Evolutionary conservation across 2,888 invertebrate species (phyloP).

Genomic region (Corythucha ciliata): DNA sequence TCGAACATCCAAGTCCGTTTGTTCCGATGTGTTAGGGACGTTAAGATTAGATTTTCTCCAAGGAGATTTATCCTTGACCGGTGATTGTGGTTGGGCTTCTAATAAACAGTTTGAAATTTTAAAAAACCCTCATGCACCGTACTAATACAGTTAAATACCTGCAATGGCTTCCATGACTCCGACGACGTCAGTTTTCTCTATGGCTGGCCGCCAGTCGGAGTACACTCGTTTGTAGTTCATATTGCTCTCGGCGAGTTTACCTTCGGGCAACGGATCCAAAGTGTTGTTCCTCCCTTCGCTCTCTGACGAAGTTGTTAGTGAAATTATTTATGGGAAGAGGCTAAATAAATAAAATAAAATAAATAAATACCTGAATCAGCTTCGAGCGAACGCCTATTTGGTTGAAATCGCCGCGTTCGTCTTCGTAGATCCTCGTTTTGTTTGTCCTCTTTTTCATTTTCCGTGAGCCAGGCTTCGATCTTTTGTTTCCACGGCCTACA

Average conservation of each 20-base stretch:
- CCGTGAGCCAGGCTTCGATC: slow-evolving; percentile 83
- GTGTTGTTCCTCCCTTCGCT: slow-evolving; percentile 61
- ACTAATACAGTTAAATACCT: slow-evolving; percentile 46
- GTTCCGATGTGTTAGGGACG: slow-evolving; percentile 53
- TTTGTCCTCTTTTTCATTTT: slow-evolving; percentile 72
- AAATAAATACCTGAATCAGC: slow-evolving; percentile 62
- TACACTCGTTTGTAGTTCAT: slow-evolving; percentile 52
- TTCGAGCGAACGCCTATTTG: slow-evolving; percentile 69
- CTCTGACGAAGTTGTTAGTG: slow-evolving; percentile 46
- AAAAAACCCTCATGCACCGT: background rate
- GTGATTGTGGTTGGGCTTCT: slow-evolving; percentile 64
- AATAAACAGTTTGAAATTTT: slow-evolving; percentile 32
- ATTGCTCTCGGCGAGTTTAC: slow-evolving; percentile 47
- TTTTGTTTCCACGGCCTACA: slow-evolving; percentile 76
- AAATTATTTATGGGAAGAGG: slow-evolving; percentile 5
- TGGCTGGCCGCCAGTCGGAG: slow-evolving; percentile 71
- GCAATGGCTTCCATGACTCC: slow-evolving; percentile 78
- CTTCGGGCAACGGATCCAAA: slow-evolving; percentile 67
- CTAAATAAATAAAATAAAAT: background rate
- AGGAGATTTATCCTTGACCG: slow-evolving; percentile 63
- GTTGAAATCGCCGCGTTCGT: slow-evolving; percentile 55
- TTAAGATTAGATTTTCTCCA: slow-evolving; percentile 64
- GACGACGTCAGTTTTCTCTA: slow-evolving; percentile 74
- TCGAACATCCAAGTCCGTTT: slow-evolving; percentile 56
- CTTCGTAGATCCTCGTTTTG: slow-evolving; percentile 59